These are phyloP conservation scores for Pentamera pediparva DNA, from an alignment of 53 echinoderm and acorn worm species.

Conservation along the genomic window DNA sequence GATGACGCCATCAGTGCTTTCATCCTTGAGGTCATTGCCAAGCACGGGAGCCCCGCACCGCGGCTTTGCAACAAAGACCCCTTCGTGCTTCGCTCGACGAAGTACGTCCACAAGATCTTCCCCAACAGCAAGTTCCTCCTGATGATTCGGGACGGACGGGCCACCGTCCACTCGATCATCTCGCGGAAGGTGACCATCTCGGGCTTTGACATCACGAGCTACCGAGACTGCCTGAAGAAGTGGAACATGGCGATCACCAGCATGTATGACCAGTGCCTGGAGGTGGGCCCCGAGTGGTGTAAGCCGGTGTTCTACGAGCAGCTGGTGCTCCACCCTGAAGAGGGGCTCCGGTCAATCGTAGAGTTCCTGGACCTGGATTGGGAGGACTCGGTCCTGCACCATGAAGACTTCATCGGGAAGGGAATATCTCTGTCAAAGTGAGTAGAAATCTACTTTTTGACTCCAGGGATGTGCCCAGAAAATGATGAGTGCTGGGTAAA, in stretches of 20 bases:
- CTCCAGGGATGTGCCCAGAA: neutral
- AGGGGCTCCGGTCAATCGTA: conserved; percentile 76
- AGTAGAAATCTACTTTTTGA: conserved; percentile 24
- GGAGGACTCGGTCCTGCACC: conserved; percentile 81
- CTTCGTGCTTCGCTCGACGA: conserved; percentile 88
- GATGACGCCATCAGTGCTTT: conserved; percentile 90
- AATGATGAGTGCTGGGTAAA: neutral
- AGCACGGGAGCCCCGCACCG: conserved; percentile 87
- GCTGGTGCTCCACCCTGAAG: conserved; percentile 84
- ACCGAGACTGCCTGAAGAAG: conserved; percentile 88
- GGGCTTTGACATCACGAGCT: conserved; percentile 90
- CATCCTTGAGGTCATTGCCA: conserved; percentile 93
- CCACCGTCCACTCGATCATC: conserved; percentile 97
- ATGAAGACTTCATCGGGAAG: conserved; percentile 89
- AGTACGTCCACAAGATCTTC: conserved; percentile 79
- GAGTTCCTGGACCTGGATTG: conserved; percentile 72
- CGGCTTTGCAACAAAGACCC: conserved; percentile 98
- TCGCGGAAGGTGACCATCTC: conserved; percentile 95
- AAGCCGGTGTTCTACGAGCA: conserved; percentile 90
- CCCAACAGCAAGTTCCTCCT: conserved; percentile 87
- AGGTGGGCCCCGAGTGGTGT: conserved; percentile 64
- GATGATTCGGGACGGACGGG: conserved; percentile 93
- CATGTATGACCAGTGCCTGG: conserved; percentile 90
- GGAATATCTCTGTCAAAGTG: conserved; percentile 94
- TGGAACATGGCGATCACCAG: conserved; percentile 91